phyloP scores from a whole-genome alignment of 2,888 invertebrate genomes.

The Chalcosyrphus nemorum region DNA sequence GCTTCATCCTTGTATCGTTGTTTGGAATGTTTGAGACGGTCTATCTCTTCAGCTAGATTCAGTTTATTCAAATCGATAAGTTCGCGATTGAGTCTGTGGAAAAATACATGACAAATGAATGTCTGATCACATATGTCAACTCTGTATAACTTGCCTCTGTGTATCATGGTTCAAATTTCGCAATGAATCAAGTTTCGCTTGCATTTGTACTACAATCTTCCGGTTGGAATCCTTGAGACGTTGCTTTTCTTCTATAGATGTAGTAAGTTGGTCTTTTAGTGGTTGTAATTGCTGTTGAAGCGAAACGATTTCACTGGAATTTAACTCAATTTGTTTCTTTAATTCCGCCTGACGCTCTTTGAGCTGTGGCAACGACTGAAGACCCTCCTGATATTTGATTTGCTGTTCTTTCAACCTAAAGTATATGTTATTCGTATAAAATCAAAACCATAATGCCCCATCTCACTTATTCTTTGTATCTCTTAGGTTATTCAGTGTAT shows the following conservation, averaged over 20 bases:
- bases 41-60: slow-evolving; percentile 84
- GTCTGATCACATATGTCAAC: background rate
- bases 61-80: slow-evolving; percentile 84
- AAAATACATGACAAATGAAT: no score
- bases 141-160: slow-evolving; percentile 78
- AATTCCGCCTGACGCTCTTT: slow-evolving; percentile 78
- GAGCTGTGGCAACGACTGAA: slow-evolving; percentile 82
- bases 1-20: slow-evolving; percentile 82
- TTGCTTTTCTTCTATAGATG: slow-evolving; percentile 81
- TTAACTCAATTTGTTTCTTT: slow-evolving; percentile 74
- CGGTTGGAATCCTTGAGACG: slow-evolving; percentile 77
- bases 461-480: slow-evolving; percentile 79
- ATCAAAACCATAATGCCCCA: background rate
- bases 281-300: slow-evolving; percentile 83
- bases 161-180: slow-evolving; percentile 79
- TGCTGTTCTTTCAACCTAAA: slow-evolving; percentile 85
- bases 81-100: slow-evolving; percentile 82
- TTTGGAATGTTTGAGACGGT: slow-evolving; percentile 83
- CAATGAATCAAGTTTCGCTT: slow-evolving; percentile 75
- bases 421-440: background rate
- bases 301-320: slow-evolving; percentile 79
- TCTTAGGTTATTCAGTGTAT: slow-evolving; percentile 79
- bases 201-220: slow-evolving; percentile 75
- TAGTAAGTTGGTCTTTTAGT: slow-evolving; percentile 75
- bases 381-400: slow-evolving; percentile 86